A percentile compares a stretch with the other conserved stretches of the same genome.
These are phyloP conservation scores for Cenopis cana DNA, from an alignment of 2,888 invertebrate species.

Conservation along the genomic window DNA sequence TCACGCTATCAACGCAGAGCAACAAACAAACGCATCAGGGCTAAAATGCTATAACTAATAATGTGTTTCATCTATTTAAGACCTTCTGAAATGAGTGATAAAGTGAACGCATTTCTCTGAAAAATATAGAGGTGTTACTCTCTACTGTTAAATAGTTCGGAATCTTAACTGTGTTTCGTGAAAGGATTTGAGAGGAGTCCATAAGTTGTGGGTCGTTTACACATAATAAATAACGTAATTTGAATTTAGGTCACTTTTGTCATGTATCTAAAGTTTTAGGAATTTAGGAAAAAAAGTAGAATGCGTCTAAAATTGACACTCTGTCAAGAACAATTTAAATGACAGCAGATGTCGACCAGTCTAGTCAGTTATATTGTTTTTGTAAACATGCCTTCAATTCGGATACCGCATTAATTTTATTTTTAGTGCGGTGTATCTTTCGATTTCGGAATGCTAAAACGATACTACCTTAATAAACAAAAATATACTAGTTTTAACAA, in stretches of 20 bases:
- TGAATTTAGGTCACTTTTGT: constrained; percentile 24
- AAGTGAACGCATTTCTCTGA: constrained; percentile 26
- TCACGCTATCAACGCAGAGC: no score
- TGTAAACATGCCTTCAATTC: no score
- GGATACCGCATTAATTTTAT: no score
- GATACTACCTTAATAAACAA: neutral
- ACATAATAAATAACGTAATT: constrained; percentile 1
- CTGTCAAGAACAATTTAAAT: no score
- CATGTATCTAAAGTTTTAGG: neutral
- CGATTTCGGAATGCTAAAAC: neutral
- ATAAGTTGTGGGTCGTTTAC: neutral
- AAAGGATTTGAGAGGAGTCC: constrained; percentile 13
- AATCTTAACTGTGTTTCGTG: constrained; percentile 12
- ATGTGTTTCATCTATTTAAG: constrained; percentile 42
- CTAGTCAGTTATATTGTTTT: no score
- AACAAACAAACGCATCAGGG: constrained; percentile 53
- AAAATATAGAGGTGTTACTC: constrained; percentile 21
- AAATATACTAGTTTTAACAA: neutral
- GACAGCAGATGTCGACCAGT: no score
- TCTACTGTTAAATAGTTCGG: constrained; percentile 7
- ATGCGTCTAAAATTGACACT: neutral
- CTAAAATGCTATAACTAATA: constrained; percentile 50
- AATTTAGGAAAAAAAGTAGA: constrained; percentile 9
- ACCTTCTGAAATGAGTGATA: constrained; percentile 15
- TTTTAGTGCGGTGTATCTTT: no score